phyloP scores from a whole-genome alignment of 2,113 vertebrate species.

The Noctilio leporinus region DNA sequence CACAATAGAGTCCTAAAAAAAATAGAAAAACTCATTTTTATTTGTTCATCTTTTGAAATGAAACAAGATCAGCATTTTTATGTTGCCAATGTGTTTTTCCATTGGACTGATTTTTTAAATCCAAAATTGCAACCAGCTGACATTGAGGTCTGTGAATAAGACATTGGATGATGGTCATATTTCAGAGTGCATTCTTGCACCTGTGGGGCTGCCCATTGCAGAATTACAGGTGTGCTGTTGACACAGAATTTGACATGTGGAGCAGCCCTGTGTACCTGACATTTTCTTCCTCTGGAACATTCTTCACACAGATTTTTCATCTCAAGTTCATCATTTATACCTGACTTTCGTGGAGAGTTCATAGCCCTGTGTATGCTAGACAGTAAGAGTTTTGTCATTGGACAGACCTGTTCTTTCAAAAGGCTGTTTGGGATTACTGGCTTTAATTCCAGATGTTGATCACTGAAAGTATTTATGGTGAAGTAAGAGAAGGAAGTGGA shows the following conservation, averaged over 20 bases:
- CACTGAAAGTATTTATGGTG: background rate
- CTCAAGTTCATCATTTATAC: background rate
- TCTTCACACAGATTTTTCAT: background rate
- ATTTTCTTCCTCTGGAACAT: background rate
- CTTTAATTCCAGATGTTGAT: background rate
- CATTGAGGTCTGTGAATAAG: background rate
- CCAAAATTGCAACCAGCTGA: background rate
- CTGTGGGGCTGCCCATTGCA: fast-evolving
- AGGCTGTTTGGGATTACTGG: background rate
- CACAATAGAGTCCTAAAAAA: background rate
- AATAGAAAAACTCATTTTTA: background rate
- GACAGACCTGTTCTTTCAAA: background rate
- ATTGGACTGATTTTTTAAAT: background rate
- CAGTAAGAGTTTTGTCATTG: background rate
- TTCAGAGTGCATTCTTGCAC: background rate
- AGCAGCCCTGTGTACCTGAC: background rate
- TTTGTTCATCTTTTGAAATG: background rate
- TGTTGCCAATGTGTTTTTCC: background rate
- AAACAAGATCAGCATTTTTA: background rate
- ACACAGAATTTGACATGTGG: background rate
- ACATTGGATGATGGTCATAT: background rate
- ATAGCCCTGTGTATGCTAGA: background rate
- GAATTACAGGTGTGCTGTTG: background rate
- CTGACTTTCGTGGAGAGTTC: background rate
- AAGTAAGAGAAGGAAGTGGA: background rate